Percentiles rank a stretch among this genome's conserved stretches.
Conservation (phyloP, 1,140 invertebrate genomes). For the Carcinoscorpius rotundicauda region DNA sequence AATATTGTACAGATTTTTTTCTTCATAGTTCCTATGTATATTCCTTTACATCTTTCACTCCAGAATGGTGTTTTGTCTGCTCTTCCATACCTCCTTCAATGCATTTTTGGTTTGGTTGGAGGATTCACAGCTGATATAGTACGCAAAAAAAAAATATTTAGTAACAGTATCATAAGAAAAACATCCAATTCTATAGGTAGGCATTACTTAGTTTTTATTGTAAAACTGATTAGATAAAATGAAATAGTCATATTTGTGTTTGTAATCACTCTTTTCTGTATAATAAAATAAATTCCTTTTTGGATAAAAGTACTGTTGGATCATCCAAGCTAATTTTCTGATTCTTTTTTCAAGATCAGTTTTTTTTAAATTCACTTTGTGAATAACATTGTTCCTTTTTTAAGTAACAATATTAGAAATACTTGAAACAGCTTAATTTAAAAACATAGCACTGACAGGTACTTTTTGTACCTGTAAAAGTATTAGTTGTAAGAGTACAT, state of each 20-base stretch:
- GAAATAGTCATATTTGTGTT: no score
- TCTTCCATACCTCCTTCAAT: slow-evolving; percentile 43
- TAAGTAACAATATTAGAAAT: no score
- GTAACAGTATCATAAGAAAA: slow-evolving; percentile 20
- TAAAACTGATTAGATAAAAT: no score
- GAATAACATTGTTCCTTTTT: no score
- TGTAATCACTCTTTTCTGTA: no score
- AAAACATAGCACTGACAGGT: neutral
- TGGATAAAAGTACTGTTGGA: no score
- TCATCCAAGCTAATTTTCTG: no score
- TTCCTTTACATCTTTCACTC: slow-evolving; percentile 12
- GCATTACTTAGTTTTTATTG: neutral
- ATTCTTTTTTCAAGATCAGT: no score
- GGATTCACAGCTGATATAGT: slow-evolving; percentile 39
- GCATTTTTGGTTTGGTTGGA: slow-evolving; percentile 35
- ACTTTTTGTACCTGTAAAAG: neutral
- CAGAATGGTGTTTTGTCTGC: slow-evolving; percentile 45
- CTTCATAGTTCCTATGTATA: neutral
- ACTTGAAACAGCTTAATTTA: no score
- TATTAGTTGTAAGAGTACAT: neutral
- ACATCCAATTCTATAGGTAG: slow-evolving; percentile 22
- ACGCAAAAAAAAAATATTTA: slow-evolving; percentile 18
- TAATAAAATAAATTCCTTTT: no score
- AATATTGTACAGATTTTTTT: no score
- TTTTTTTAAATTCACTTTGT: no score